These are phyloP conservation scores for Montipora sp. DNA, from an alignment of 64 coral and sea anemone species.

Conservation along the genomic window DNA sequence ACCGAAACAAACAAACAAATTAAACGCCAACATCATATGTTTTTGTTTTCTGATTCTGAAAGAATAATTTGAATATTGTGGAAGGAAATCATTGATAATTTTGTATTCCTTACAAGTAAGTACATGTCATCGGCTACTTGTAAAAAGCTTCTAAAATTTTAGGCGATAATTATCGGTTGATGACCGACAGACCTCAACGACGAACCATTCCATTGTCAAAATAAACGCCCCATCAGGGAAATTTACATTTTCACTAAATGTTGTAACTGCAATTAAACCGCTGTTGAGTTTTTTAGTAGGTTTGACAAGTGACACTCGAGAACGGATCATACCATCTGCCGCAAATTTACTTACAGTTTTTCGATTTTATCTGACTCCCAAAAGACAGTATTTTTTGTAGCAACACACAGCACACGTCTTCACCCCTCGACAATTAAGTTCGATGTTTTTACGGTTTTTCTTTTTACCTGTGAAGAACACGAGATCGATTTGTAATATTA, in stretches of 20 bases:
- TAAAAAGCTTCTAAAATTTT: background rate
- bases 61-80: no score
- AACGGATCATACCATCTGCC: background rate
- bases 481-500: background rate
- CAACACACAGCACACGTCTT: background rate
- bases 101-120: no score
- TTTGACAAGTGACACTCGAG: conserved; percentile 2
- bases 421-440: background rate
- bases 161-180: background rate
- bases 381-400: conserved; percentile 7
- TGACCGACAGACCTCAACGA: background rate
- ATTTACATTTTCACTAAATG: conserved; percentile 37
- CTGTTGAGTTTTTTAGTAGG: conserved; percentile 19
- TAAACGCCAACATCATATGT: no score
- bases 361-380: background rate
- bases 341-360: background rate
- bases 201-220: conserved; percentile 24
- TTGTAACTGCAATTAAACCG: conserved; percentile 33
- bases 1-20: no score
- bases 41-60: no score
- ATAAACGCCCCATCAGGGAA: background rate
- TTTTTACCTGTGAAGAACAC: background rate
- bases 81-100: no score
- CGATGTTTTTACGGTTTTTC: background rate
- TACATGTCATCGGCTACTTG: no score